phyloP scores from a whole-genome alignment of 2,888 invertebrate species.

The Acleris laterana region DNA sequence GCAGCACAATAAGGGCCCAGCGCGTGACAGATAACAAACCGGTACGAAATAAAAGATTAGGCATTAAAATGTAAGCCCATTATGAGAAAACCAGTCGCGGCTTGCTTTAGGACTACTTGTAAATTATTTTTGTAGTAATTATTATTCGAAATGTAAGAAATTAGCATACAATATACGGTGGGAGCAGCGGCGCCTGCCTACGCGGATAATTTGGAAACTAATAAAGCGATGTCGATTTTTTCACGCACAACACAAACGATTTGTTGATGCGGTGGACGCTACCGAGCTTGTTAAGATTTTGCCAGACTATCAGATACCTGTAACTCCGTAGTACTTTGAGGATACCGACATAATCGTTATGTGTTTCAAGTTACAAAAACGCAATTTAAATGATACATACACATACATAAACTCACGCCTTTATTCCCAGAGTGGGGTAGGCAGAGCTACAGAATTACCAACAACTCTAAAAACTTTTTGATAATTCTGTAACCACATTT shows the following conservation, averaged over 20 bases:
- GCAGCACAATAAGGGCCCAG: slow-evolving; percentile 33
- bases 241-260: slow-evolving; percentile 7
- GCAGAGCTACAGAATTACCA: too few relatives aligned
- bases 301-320: too few relatives aligned
- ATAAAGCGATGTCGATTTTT: slow-evolving; percentile 39
- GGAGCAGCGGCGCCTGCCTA: slow-evolving; percentile 68
- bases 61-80: slow-evolving; percentile 45
- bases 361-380: too few relatives aligned
- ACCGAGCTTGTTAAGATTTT: background rate
- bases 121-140: slow-evolving; percentile 72
- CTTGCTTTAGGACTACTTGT: slow-evolving; percentile 59
- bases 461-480: too few relatives aligned
- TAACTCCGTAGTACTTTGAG: too few relatives aligned
- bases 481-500: too few relatives aligned
- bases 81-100: slow-evolving; percentile 58
- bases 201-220: slow-evolving; percentile 47
- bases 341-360: too few relatives aligned
- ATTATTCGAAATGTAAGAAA: slow-evolving; percentile 69
- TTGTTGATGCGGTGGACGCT: slow-evolving; percentile 6
- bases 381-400: too few relatives aligned
- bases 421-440: too few relatives aligned
- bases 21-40: slow-evolving; percentile 42
- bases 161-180: slow-evolving; percentile 80
- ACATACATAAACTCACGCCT: too few relatives aligned
- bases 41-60: slow-evolving; percentile 44